phyloP scores from a whole-genome alignment of 1,140 invertebrate genomes.

The Aphelinus certus region DNA sequence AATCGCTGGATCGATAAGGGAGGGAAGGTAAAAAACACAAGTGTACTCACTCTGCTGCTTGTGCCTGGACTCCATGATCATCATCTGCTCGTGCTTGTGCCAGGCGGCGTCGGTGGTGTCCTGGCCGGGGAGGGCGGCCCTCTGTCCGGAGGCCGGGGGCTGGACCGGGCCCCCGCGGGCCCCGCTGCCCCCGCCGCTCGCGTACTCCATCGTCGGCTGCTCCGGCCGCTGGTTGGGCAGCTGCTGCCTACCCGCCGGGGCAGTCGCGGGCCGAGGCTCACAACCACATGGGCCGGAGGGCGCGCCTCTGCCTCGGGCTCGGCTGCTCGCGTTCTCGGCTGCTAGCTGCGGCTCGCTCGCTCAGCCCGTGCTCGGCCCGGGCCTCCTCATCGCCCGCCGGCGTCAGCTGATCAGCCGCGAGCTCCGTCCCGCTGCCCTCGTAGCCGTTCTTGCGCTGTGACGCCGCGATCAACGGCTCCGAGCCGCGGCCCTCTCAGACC shows the following conservation, averaged over 20 bases:
- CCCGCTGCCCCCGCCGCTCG: slow-evolving; percentile 55
- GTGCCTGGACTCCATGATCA: slow-evolving; percentile 64
- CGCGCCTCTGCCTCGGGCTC: slow-evolving; percentile 26
- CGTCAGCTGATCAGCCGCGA: no score
- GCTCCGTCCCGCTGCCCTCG: no score
- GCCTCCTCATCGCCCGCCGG: slow-evolving; percentile 8
- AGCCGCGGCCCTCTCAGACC: not conserved
- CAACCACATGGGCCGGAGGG: slow-evolving; percentile 37
- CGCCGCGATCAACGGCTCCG: not conserved
- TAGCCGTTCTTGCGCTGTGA: no score
- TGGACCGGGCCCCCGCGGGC: slow-evolving; percentile 61
- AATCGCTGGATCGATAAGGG: no score
- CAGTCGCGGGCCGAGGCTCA: slow-evolving; percentile 29
- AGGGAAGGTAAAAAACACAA: not conserved
- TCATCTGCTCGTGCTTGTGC: slow-evolving; percentile 66
- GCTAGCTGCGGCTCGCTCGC: no score
- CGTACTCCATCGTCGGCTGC: slow-evolving; percentile 54
- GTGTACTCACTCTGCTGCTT: slow-evolving; percentile 58
- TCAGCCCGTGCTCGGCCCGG: slow-evolving; percentile 1
- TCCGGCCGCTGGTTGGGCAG: slow-evolving; percentile 55
- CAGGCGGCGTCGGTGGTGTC: slow-evolving; percentile 64
- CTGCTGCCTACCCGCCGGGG: slow-evolving; percentile 42
- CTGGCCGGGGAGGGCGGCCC: slow-evolving; percentile 57
- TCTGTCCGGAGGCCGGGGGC: slow-evolving; percentile 57
- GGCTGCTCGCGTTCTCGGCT: slow-evolving; percentile 3